Evolutionary conservation across 2,797 vertebrate species (phyloP).

Genomic region (Myiotriccus ornatus): DNA sequence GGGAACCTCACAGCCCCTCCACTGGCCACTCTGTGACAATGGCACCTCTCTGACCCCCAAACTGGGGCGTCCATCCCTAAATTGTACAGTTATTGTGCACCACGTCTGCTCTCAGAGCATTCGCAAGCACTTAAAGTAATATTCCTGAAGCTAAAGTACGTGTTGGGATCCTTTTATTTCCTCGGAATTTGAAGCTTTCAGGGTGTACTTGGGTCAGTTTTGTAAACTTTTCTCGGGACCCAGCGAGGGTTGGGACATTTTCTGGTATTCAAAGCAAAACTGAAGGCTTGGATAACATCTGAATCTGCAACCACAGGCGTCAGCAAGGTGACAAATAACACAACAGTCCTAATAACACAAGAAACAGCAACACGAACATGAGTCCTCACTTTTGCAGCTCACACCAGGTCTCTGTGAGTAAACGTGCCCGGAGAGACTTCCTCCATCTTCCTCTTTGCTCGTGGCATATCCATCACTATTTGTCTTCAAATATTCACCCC

Average conservation of each 20-base stretch:
- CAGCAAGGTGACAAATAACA: not conserved
- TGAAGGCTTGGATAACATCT: not conserved
- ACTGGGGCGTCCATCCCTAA: too few relatives aligned
- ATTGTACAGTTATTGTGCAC: accelerated
- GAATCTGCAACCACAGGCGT: not conserved
- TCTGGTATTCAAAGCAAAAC: not conserved
- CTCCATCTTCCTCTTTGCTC: not conserved
- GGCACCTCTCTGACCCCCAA: not conserved
- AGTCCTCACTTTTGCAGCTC: not conserved
- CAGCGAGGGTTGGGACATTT: not conserved
- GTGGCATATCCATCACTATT: not conserved
- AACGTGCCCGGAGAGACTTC: not conserved
- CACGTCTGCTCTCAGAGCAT: not conserved
- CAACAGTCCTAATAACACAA: not conserved
- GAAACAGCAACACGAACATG: accelerated
- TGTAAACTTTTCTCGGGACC: not conserved
- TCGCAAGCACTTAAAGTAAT: not conserved
- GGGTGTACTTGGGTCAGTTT: not conserved
- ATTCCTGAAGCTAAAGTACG: not conserved
- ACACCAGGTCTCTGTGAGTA: accelerated
- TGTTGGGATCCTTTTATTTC: not conserved
- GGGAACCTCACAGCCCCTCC: not conserved
- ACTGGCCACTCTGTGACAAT: accelerated
- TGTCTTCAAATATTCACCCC: not conserved
- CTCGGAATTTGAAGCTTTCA: not conserved